These are phyloP conservation scores for Nannoperca australis DNA, from an alignment of 2,797 vertebrate genomes.

Conservation along the genomic window DNA sequence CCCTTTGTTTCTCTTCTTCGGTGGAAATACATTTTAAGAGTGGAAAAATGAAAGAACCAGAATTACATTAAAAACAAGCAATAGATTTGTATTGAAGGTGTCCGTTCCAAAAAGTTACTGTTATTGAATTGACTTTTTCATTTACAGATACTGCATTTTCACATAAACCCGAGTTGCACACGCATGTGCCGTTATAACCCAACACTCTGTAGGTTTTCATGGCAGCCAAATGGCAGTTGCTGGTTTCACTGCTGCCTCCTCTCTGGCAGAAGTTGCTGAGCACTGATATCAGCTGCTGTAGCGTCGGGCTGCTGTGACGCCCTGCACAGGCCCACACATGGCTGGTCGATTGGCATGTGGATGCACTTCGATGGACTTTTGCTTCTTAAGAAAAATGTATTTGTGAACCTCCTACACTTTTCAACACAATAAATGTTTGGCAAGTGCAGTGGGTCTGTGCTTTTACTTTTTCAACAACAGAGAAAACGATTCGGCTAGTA, in stretches of 20 bases:
- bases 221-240: constrained; percentile 29
- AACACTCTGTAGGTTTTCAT: constrained; percentile 36
- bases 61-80: constrained; percentile 37
- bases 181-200: constrained; percentile 58
- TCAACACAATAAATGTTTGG: constrained; percentile 85
- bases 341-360: constrained; percentile 54
- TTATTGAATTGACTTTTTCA: constrained; percentile 69
- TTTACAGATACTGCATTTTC: constrained; percentile 70
- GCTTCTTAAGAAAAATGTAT: constrained; percentile 75
- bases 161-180: constrained; percentile 55
- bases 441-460: constrained; percentile 66
- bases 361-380: constrained; percentile 67
- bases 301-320: constrained; percentile 42
- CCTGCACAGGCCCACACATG: constrained; percentile 41
- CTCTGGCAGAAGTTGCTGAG: constrained; percentile 20
- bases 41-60: constrained; percentile 27
- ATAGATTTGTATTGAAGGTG: constrained; percentile 47
- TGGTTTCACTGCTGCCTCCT: constrained; percentile 34
- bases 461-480: background rate
- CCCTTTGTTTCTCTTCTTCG: constrained; percentile 51
- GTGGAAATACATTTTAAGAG: constrained; percentile 46
- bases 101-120: constrained; percentile 48
- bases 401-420: constrained; percentile 81
- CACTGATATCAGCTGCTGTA: constrained; percentile 40
- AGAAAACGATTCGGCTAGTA: background rate